Evolutionary conservation across 2,113 vertebrate genomes (phyloP).

Genomic region (Ochotona curzoniae): DNA sequence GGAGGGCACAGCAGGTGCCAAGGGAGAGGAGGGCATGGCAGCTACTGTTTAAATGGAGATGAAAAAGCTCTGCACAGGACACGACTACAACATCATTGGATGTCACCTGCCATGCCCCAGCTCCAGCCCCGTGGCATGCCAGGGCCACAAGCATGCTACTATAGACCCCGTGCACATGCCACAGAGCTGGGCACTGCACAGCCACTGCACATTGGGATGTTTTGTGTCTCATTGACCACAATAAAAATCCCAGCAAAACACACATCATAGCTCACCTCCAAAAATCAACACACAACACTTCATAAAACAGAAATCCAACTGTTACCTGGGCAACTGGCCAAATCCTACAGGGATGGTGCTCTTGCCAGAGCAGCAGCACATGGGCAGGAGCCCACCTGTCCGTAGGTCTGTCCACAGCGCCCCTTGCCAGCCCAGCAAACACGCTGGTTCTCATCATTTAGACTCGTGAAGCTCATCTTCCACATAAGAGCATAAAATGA

Average conservation of each 20-base stretch:
- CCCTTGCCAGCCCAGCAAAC: background rate
- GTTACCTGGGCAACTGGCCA: background rate
- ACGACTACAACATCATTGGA: too few relatives aligned
- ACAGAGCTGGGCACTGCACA: too few relatives aligned
- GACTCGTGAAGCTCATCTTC: background rate
- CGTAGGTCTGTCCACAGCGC: background rate
- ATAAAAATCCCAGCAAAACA: background rate
- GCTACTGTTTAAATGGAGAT: background rate
- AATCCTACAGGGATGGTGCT: too few relatives aligned
- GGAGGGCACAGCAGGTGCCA: background rate
- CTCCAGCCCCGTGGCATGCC: too few relatives aligned
- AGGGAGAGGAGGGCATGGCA: background rate
- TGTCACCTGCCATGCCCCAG: too few relatives aligned
- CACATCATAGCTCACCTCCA: background rate
- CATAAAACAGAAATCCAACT: constrained; percentile 23
- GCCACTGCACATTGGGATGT: too few relatives aligned
- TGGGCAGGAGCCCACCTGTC: background rate
- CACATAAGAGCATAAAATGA: background rate
- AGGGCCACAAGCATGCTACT: too few relatives aligned
- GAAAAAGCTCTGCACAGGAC: background rate
- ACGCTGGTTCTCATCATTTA: background rate
- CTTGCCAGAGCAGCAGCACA: background rate
- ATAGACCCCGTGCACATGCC: too few relatives aligned
- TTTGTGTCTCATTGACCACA: background rate
- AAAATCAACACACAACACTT: background rate